Evolutionary conservation across 64 coral and sea anemone genomes (phyloP), one percentile per base, ranked within the genome.

Genomic region (Montipora sp.): DNA sequence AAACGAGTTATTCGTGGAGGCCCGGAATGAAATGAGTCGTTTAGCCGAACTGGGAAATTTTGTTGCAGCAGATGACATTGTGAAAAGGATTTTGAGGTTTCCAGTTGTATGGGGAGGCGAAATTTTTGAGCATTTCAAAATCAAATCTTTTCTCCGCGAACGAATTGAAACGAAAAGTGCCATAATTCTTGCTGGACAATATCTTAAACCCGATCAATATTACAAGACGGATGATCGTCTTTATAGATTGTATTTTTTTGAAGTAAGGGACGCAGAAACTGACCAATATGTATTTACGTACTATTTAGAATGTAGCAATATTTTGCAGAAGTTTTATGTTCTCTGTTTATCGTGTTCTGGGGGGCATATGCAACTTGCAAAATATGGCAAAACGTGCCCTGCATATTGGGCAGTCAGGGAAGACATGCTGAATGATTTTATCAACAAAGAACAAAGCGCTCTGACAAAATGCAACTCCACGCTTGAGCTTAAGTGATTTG

Each of bases 401-500:
- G 79, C 73, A 18, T 94, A 94, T 47, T 94, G 92, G 92, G 58
- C 59, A 8, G 87, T 94, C 13, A 60, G 92, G 66, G 77, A 94
- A n/a, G 65, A 79, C 69, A 80, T 94, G 15, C 24, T 94, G 18
- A 49, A 15, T 23, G 92, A 94, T 83, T 82, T 89, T 57, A 53
- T 6, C 10, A 71, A 49, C 11, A 85, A 71, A 50, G 82, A 85
- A 85, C 44, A 85, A 12, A 22, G 47, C 5, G 82, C 82, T 72
- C 65, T 85, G 3, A 45, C 8, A 20, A 50, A 69, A 20, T 71
- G 47, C 15, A n/a, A 47, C 9, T 4, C 65, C 13, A 48, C 43
- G 45, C 36, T 48, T 50, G 13, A 85, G 65, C 9, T 16, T 16
- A 78, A 48, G 75, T 78, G 47, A 78, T 78, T 78, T n/a, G 12